Conservation (phyloP, 2,113 vertebrate species). For the Tragelaphus buxtoni region DNA sequence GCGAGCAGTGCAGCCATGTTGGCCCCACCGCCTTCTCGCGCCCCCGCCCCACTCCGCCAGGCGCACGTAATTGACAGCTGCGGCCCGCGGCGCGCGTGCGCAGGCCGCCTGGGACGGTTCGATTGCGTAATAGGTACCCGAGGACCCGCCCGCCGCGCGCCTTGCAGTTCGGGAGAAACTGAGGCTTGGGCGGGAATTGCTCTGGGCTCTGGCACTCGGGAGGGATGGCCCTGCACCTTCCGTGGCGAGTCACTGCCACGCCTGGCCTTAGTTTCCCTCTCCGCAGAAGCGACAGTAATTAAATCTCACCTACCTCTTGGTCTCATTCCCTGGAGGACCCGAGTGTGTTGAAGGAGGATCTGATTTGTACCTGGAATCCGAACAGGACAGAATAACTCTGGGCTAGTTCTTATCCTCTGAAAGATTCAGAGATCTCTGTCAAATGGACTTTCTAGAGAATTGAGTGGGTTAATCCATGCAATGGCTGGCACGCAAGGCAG, state of each 20-base stretch:
- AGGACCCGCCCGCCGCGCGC: accelerated
- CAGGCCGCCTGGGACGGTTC: accelerated
- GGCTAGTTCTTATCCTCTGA: not conserved
- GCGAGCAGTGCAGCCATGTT: conserved; percentile 18
- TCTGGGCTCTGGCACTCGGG: not conserved
- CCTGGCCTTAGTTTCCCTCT: not conserved
- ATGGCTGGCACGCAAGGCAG: not conserved
- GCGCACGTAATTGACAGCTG: not conserved
- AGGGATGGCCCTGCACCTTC: not conserved
- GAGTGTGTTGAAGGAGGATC: not conserved
- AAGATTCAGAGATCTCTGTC: not conserved
- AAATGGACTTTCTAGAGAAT: not conserved
- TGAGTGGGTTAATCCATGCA: not conserved
- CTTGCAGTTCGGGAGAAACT: accelerated
- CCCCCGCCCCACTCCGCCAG: conserved; percentile 27
- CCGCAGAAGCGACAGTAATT: not conserved
- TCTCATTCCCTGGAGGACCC: not conserved
- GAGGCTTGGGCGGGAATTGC: accelerated
- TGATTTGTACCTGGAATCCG: not conserved
- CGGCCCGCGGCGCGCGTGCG: conserved; percentile 13
- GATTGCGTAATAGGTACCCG: not conserved
- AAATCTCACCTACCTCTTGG: not conserved
- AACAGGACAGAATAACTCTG: not conserved
- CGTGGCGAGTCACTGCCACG: not conserved
- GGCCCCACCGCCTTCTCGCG: not conserved